Evolutionary conservation across 2,888 invertebrate species (phyloP), one percentile per base, ranked within the genome.

Genomic region (Hydrotaea diabolus): DNA sequence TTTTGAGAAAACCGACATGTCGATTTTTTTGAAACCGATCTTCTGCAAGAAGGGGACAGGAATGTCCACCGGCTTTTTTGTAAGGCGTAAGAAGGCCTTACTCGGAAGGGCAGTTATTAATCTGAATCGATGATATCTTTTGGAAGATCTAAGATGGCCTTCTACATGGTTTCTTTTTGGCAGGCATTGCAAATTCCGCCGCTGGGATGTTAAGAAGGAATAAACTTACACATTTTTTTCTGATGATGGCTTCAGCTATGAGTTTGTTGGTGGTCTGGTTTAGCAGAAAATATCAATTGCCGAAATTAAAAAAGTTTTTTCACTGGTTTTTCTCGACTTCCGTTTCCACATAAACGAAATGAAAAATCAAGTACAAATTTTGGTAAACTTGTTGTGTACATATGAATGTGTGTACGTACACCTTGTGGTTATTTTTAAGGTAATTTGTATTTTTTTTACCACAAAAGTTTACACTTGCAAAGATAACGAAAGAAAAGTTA

Each of bases 301-400:
- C 57, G 46, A 87, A 86, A 87, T 87, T 86, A 85, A 86, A 85
- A 87, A 87, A 87, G 81, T 87, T 87, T 85, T 31, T n/a, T n/a
- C n/a, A 59, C 43, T 57, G 11, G 17, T 21, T 17, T 19, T 69
- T 69, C 2, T 31, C 19, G 13, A 21, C 7, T 69, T 69, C 39
- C 23, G 43, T 72, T 75, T 78, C 73, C 75, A 21, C 2, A 17
- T 64, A 78, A 84, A 66, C 75, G 21, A 84, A 72, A 81, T 66
- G 43, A 78, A 78, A 72, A 75, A 46, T 78, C 2, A 59, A 49
- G 7, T 43, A 43, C 17, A 46, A 46, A 69, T 21, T 1, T 46
- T 23, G 15, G 13, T 17, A 69, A 43, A 43, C 19, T 36, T 66
- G 66, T 21, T 69, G 3, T n/a, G 26, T n/a, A 21, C 39, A 21